A percentile compares a stretch with the other conserved stretches of the same genome.
phyloP scores from a whole-genome alignment of 2,888 invertebrate species.

The Parasteatoda lunata region DNA sequence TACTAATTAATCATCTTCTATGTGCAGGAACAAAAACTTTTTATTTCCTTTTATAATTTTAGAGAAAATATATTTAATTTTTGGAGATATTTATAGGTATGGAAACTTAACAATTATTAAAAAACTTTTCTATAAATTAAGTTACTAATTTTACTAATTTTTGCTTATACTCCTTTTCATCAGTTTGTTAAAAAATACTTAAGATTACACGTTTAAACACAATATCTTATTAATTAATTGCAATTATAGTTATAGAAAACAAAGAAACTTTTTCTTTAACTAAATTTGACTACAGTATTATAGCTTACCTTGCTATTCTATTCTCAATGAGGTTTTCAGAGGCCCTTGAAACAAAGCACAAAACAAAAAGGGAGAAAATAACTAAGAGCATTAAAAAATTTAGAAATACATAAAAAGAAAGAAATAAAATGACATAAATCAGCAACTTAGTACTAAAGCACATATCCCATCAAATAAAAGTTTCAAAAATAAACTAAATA shows the following conservation, averaged over 20 bases:
- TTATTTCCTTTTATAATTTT: no score
- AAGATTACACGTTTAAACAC: no score
- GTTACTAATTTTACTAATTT: no score
- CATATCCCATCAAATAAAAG: slow-evolving; percentile 38
- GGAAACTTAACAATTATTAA: no score
- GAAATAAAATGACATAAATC: slow-evolving; percentile 53
- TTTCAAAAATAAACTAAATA: slow-evolving; percentile 41
- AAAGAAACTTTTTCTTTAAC: neutral
- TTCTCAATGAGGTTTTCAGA: slow-evolving; percentile 62
- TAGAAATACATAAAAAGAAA: slow-evolving; percentile 61
- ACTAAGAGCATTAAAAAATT: slow-evolving; percentile 67
- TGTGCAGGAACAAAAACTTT: no score
- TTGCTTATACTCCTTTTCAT: no score
- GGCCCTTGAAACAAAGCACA: slow-evolving; percentile 68
- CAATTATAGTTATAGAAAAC: neutral
- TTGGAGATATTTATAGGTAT: no score
- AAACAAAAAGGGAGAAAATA: slow-evolving; percentile 69
- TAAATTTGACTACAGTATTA: slow-evolving; percentile 46
- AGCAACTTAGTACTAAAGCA: slow-evolving; percentile 59
- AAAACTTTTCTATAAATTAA: no score
- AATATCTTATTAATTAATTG: no score
- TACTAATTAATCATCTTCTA: no score
- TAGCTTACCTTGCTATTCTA: slow-evolving; percentile 68
- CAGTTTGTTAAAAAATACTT: no score
- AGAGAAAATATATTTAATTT: no score